Evolutionary conservation across 1,140 invertebrate species (phyloP).

Genomic region (Antheraea pernyi): DNA sequence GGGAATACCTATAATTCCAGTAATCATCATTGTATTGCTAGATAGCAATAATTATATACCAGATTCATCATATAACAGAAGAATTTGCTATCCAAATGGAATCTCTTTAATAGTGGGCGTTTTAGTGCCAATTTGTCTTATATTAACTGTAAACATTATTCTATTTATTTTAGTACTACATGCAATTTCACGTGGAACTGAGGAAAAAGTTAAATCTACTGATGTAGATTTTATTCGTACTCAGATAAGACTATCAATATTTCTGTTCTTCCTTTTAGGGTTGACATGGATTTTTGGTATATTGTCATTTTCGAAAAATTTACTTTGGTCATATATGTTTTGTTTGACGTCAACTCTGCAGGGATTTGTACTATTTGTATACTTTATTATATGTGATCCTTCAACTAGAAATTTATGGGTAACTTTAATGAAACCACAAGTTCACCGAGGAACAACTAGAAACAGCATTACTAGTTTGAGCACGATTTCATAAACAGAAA

Average conservation of each 20-base stretch:
- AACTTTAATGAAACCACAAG: constrained; percentile 59
- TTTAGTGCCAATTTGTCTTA: constrained; percentile 78
- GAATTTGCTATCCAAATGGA: constrained; percentile 81
- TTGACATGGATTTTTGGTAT: constrained; percentile 84
- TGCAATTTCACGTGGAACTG: constrained; percentile 75
- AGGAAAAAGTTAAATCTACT: constrained; percentile 64
- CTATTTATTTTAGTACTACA: constrained; percentile 81
- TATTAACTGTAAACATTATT: constrained; percentile 77
- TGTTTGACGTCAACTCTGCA: constrained; percentile 82
- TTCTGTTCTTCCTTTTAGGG: constrained; percentile 83
- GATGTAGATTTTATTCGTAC: constrained; percentile 77
- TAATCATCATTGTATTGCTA: constrained; percentile 67
- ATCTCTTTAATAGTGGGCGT: constrained; percentile 77
- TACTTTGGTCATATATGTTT: constrained; percentile 81
- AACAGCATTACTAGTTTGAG: constrained; percentile 56
- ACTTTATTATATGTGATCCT: constrained; percentile 82
- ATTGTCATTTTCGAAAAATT: constrained; percentile 73
- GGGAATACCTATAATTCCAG: constrained; percentile 78
- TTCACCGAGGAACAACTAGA: constrained; percentile 37
- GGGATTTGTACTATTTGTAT: constrained; percentile 83
- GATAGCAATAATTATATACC: constrained; percentile 77
- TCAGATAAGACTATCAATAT: constrained; percentile 80
- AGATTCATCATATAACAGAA: constrained; percentile 34
- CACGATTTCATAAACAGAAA: constrained; percentile 16
- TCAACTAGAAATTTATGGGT: constrained; percentile 79